Conservation (phyloP, 1,140 invertebrate species). For the Cherax quadricarinatus region DNA sequence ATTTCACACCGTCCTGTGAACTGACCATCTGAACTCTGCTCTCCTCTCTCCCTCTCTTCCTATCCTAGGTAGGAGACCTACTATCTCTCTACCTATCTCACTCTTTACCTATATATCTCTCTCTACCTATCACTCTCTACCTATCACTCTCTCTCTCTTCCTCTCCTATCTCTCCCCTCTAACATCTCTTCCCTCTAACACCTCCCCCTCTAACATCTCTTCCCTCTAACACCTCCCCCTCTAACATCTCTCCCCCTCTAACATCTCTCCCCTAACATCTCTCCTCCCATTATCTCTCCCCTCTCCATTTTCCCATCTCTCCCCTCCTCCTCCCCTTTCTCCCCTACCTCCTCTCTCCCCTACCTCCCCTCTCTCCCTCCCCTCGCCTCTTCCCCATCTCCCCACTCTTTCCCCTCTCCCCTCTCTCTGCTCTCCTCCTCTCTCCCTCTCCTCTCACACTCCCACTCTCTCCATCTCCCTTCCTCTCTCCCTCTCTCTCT, state of each 20-base stretch:
- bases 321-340: background rate
- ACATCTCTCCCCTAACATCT: background rate
- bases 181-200: background rate
- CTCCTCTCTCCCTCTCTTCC: no score
- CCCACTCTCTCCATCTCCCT: background rate
- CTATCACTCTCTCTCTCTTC: background rate
- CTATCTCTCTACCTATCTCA: no score
- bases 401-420: background rate
- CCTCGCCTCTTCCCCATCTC: background rate
- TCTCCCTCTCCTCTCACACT: background rate
- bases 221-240: no score
- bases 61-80: no score
- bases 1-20: no score
- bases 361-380: background rate
- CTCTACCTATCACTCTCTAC: no score
- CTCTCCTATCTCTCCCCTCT: background rate
- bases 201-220: no score
- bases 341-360: background rate
- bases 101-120: no score
- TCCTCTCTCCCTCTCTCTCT: background rate
- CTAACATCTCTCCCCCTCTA: background rate
- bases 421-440: background rate
- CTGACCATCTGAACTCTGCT: no score
- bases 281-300: no score
- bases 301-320: background rate